Conservation (phyloP, 2,113 vertebrate species). For the Leptobrachium ailaonicum region DNA sequence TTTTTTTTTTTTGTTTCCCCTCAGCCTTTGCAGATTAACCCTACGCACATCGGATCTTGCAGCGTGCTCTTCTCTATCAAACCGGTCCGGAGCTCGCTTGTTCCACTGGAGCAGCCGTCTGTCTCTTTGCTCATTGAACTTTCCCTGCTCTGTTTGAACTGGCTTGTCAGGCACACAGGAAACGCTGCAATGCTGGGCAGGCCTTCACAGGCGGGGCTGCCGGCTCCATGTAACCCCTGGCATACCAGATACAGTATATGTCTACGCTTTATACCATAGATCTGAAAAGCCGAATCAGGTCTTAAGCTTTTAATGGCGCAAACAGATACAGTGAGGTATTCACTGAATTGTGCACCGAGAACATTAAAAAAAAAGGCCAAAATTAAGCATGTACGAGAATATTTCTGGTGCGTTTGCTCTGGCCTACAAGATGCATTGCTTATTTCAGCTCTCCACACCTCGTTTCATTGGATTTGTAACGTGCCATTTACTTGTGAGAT, state of each 20-base stretch:
- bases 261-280: too few species aligned
- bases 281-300: too few species aligned
- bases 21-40: slow-evolving; percentile 18
- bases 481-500: too few species aligned
- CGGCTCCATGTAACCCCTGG: slow-evolving; percentile 32
- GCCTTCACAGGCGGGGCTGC: slow-evolving; percentile 47
- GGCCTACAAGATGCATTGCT: too few species aligned
- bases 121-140: slow-evolving; percentile 39
- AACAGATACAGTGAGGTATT: too few species aligned
- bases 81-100: background rate
- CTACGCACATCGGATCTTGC: background rate
- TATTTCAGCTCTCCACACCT: too few species aligned
- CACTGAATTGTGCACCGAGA: too few species aligned
- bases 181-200: slow-evolving; percentile 42
- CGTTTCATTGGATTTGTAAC: too few species aligned
- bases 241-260: slow-evolving; percentile 4
- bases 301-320: too few species aligned
- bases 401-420: too few species aligned
- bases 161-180: slow-evolving; percentile 27
- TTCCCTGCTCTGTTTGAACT: slow-evolving; percentile 48
- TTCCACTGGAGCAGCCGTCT: background rate
- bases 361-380: too few species aligned
- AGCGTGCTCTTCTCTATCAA: background rate
- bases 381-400: too few species aligned
- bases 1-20: slow-evolving; percentile 38